Base-by-base conservation (phyloP, 1,140 invertebrate species). In the Papilio polyxenes region DNA sequence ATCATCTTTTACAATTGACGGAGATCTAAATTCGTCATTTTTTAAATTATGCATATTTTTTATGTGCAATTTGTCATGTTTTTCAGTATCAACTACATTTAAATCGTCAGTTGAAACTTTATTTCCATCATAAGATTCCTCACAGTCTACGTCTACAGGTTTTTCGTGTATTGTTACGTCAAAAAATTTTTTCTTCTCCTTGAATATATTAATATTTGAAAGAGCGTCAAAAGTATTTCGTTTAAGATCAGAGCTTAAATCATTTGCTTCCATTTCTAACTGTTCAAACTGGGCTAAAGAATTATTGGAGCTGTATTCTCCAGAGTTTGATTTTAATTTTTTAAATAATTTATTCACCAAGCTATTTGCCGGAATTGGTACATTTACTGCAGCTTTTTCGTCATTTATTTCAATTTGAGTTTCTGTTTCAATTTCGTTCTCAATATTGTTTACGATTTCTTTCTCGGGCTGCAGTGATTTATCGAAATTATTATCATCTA, bases 231-330 rank as follows among this genome's bases (percentile, higher is more conserved):
- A 31, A 51, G 44, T 5, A 62, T 79, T 80, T n/a, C 84, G 74
- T 81, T 85, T 81, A 44, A 69, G 23, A 31, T 83, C 76, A 17
- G 83, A 82, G 48, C 86, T 49, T 76, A 74, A 82, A 10, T 80
- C 75, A 17, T 86, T 89, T 15, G 89, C 56, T 49, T 85, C 91
- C n/a, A 83, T 82, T 85, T 93, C 92, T 13, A 93, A 65, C 31
- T 88, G 85, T 86, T 93, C 92, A 84, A 94, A 94, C 69, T 92
- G 88, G 5, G 83, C 81, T n/a, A 94, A 82, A 0, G 92, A 94
- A 74, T 80, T 86, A 75, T 92, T 87, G 9, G 53, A 79, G 78
- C 85, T 85, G 7, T 82, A 82, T 31, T 51, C 75, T 15, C 44
- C 77, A 5, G 83, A 75, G 2, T 82, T 83, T 40, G 84, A 79